Percentiles rank a stretch among this genome's conserved stretches.
phyloP scores from a whole-genome alignment of 1,140 invertebrate species.

The Drosophila lini region DNA sequence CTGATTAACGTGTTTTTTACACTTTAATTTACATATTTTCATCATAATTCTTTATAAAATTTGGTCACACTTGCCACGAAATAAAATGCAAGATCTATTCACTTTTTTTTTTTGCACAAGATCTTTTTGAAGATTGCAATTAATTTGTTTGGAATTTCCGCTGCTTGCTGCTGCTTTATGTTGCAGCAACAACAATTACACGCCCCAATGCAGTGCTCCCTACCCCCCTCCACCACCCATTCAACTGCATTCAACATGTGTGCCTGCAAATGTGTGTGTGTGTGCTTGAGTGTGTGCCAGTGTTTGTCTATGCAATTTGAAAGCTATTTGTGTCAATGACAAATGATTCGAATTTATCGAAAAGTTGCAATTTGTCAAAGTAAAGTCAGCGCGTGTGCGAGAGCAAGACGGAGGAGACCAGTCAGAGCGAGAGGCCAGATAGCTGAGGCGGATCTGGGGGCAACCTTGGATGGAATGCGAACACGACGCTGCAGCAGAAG shows the following conservation, averaged over 20 bases:
- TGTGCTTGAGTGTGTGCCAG: conserved; percentile 23
- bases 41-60: too few relatives aligned
- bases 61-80: neutral
- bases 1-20: too few relatives aligned
- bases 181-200: conserved; percentile 57
- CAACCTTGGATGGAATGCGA: conserved; percentile 82
- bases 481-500: conserved; percentile 32
- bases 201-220: conserved; percentile 17
- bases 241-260: conserved; percentile 29
- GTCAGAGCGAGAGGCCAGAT: conserved; percentile 8
- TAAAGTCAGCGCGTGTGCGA: conserved; percentile 47
- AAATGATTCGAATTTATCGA: conserved; percentile 83
- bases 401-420: conserved; percentile 1
- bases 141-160: conserved; percentile 67
- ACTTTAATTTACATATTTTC: too few relatives aligned
- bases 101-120: neutral
- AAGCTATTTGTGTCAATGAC: conserved; percentile 83
- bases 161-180: conserved; percentile 49
- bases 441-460: conserved; percentile 67
- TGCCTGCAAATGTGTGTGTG: conserved; percentile 27
- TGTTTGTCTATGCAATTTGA: conserved; percentile 74
- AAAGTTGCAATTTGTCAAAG: conserved; percentile 81
- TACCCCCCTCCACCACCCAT: neutral
- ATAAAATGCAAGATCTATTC: neutral
- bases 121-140: conserved; percentile 11